A percentile compares a stretch with the other conserved stretches of the same genome.
phyloP scores from a whole-genome alignment of 2,113 vertebrate species.

The Vidua macroura region DNA sequence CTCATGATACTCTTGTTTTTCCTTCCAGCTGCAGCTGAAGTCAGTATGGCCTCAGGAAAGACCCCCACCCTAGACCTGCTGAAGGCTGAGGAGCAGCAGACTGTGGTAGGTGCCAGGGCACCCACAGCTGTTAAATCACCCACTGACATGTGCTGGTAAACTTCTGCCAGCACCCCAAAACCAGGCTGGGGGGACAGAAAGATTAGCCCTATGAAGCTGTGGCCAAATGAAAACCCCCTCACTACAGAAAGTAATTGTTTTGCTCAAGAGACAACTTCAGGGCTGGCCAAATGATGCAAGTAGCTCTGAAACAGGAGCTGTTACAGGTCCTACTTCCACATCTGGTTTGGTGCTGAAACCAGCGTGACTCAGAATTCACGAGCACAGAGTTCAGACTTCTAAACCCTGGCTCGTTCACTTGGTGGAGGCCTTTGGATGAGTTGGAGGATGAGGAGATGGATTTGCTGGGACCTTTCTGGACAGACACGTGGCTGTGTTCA shows the following conservation, averaged over 20 bases:
- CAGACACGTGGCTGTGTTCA: fast-evolving
- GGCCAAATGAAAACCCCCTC: not conserved
- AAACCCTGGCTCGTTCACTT: not conserved
- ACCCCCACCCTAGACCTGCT: not conserved
- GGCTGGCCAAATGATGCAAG: not conserved
- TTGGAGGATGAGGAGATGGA: not conserved
- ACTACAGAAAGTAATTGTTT: not conserved
- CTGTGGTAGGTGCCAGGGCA: constrained; percentile 19
- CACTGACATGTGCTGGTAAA: not conserved
- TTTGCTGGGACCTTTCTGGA: not conserved
- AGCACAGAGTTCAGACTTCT: not conserved
- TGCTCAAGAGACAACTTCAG: not conserved
- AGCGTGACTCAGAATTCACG: not conserved
- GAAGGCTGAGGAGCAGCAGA: constrained; percentile 36
- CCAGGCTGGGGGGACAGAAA: not conserved
- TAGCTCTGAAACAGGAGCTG: not conserved
- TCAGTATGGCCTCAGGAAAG: constrained; percentile 36
- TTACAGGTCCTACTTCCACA: not conserved
- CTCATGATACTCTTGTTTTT: not conserved
- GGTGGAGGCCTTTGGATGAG: not conserved
- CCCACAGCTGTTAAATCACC: not conserved
- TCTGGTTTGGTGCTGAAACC: not conserved
- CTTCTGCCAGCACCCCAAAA: not conserved
- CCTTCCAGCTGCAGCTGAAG: constrained; percentile 24
- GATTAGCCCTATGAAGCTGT: not conserved